These are phyloP conservation scores for Rhopalosiphum maidis DNA, from an alignment of 1,140 invertebrate genomes.

Conservation along the genomic window DNA sequence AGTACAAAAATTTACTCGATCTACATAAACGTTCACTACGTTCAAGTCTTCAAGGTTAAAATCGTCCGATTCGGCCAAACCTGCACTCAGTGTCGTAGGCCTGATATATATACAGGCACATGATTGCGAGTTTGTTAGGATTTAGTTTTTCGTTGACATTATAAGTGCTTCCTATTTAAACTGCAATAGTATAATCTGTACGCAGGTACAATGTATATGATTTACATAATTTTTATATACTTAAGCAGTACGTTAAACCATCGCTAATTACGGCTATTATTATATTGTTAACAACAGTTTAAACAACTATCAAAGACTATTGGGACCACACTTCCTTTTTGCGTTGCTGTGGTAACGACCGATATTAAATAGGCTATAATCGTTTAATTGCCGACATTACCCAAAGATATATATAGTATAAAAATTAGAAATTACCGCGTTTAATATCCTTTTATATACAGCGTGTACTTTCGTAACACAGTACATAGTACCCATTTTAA, in stretches of 20 bases:
- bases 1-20: neutral
- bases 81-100: neutral
- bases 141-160: neutral
- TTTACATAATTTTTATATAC: neutral
- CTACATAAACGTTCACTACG: neutral
- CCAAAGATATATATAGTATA: neutral
- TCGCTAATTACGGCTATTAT: neutral
- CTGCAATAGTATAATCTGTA: neutral
- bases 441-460: neutral
- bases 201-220: neutral
- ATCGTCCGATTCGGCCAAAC: neutral
- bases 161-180: neutral
- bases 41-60: neutral
- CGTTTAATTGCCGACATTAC: conserved; percentile 12
- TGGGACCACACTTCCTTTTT: neutral
- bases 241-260: neutral
- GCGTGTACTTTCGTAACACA: neutral
- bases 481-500: neutral
- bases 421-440: conserved; percentile 23
- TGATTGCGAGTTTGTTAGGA: neutral
- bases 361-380: too few species aligned
- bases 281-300: neutral
- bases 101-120: too few species aligned
- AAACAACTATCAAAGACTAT: neutral
- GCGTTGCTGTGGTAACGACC: neutral